These are phyloP conservation scores for Acrocephalus scirpaceus DNA, from an alignment of 2,797 vertebrate genomes.

Conservation along the genomic window DNA sequence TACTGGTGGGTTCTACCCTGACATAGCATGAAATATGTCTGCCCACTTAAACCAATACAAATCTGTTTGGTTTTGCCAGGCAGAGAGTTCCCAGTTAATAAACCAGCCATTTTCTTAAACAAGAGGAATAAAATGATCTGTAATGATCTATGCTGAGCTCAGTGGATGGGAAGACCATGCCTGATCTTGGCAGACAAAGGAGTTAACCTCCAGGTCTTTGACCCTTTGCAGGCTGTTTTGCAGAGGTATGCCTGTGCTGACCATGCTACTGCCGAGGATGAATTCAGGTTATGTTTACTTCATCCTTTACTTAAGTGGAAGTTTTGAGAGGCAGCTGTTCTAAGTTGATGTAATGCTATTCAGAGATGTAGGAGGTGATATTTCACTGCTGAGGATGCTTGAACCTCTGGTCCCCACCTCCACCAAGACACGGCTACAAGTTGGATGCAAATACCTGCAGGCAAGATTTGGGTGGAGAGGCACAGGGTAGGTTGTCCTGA, in stretches of 20 bases:
- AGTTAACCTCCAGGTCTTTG: background rate
- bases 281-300: background rate
- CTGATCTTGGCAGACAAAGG: background rate
- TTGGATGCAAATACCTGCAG: background rate
- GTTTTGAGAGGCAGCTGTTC: background rate
- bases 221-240: background rate
- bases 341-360: background rate
- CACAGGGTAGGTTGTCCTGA: background rate
- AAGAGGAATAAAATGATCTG: background rate
- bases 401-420: background rate
- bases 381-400: background rate
- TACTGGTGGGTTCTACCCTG: constrained; percentile 43
- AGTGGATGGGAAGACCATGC: background rate
- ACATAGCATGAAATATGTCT: background rate
- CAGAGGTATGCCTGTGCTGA: background rate
- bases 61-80: background rate
- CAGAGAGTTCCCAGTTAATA: background rate
- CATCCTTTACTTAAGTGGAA: background rate
- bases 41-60: background rate
- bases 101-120: background rate
- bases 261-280: background rate
- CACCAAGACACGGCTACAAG: background rate
- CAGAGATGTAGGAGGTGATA: background rate
- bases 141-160: background rate
- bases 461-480: background rate